Base-by-base conservation (phyloP, 2,113 vertebrate species). In the Podiceps cristatus region DNA sequence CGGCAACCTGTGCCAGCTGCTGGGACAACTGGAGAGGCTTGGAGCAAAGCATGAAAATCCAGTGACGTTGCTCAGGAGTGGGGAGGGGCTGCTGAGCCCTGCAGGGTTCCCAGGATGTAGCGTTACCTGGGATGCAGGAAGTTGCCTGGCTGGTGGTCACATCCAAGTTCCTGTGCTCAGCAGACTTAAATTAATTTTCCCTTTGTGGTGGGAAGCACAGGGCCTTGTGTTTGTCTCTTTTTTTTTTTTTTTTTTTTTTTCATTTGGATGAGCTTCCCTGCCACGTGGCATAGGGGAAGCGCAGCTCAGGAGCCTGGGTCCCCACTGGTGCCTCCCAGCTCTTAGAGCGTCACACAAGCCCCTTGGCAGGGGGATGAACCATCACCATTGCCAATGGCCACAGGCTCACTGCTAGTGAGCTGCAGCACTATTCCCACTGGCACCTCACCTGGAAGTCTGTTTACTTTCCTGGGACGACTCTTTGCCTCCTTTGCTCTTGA, bases 331-430 rank as follows among this genome's bases (percentile, higher is more conserved):
- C 23, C 31, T 83, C 15, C 22, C 31, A 68, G 25, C 27, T 62
- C 19, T 7, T 9, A 50, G 12, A 50, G 45, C 37, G 50, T 22
- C 44, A 25, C 8, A 7, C 4, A 35, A 47, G 22, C 11, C 31
- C 25, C 62, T 50, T 52, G 50, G 10, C 45, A 37, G 19, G 3
- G 13, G 25, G 11, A 64, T n/a, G 33, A 47, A 14, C 23, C 0
- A 1, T 3, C 18, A 18, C 8, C 52, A 13, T 29, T 45, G 35
- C 23, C 14, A 28, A 4, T 13, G 1, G 18, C 31, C 29, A 18
- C 18, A 42, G 47, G 25, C 10, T 82, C 20, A 58, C 18, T 71
- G 29, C 45, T 53, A 9, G 8, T 47, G 28, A 85, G 14, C 81
- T 69, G n/a, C 52, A 58, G 56, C 29, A 33, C 64, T 13, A 8